Conservation (phyloP, 2,113 vertebrate species). For the Sclerurus mexicanus region DNA sequence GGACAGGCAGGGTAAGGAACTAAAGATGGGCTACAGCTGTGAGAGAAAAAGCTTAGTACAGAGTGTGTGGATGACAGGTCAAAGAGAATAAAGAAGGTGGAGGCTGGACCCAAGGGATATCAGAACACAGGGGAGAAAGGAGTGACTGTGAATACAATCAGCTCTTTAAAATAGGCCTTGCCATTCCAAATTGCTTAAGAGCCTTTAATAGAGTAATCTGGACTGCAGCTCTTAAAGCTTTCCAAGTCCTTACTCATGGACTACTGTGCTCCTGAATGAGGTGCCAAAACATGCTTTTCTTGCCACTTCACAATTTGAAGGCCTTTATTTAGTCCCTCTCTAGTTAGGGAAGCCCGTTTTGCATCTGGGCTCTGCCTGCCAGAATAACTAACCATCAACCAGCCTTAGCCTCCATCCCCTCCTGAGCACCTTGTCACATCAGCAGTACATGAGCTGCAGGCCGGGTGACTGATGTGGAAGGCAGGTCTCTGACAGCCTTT, state of each 20-base stretch:
- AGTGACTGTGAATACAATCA: background rate
- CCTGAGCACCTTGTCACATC: background rate
- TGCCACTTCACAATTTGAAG: background rate
- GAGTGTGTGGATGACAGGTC: background rate
- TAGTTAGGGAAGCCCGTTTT: background rate
- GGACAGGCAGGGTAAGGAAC: background rate
- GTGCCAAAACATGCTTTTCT: background rate
- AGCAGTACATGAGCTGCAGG: background rate
- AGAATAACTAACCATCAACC: background rate
- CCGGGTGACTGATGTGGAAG: background rate
- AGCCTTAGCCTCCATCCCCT: background rate
- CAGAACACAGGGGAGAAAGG: background rate
- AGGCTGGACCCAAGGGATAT: background rate
- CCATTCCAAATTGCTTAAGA: background rate
- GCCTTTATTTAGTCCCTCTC: background rate
- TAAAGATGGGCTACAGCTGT: background rate
- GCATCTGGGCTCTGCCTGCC: background rate
- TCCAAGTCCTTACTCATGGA: background rate
- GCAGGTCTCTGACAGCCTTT: background rate
- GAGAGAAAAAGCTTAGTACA: background rate
- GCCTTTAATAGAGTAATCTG: background rate
- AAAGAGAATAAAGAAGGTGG: background rate
- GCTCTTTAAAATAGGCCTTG: background rate
- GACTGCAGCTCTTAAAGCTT: background rate
- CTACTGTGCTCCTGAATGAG: background rate